Conservation (phyloP, 2,113 vertebrate genomes). For the Platysteira castanea region DNA sequence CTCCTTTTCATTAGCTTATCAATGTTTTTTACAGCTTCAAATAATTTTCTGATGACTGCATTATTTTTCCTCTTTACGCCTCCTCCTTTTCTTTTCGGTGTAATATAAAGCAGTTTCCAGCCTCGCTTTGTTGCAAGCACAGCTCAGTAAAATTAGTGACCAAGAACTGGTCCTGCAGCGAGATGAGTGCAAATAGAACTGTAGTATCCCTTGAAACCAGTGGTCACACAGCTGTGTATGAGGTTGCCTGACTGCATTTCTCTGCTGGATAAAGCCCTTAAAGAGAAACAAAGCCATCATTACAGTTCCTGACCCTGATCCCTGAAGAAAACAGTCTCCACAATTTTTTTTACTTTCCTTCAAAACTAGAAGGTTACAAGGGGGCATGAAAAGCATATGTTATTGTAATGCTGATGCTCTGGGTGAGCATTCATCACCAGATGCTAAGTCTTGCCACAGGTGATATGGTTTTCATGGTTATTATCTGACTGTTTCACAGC, state of each 20-base stretch:
- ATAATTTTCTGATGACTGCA: constrained; percentile 1
- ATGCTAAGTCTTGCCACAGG: neutral
- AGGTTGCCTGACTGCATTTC: neutral
- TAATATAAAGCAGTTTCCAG: neutral
- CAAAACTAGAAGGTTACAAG: neutral
- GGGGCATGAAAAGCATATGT: neutral
- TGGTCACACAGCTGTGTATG: neutral
- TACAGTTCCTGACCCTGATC: neutral
- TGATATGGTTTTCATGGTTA: neutral
- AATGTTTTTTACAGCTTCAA: neutral
- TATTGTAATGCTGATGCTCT: neutral
- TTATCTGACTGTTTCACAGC: constrained; percentile 15
- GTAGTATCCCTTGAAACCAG: neutral
- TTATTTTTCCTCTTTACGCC: neutral
- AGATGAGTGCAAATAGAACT: neutral
- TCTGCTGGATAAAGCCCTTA: neutral
- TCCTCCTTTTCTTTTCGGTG: neutral
- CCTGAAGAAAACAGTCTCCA: neutral
- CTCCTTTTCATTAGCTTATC: neutral
- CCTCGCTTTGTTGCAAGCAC: neutral
- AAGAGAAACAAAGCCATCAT: neutral
- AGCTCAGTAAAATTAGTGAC: neutral
- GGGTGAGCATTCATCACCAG: neutral
- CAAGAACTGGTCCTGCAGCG: neutral
- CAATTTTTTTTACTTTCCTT: neutral